Evolutionary conservation across 2,113 vertebrate genomes (phyloP).

Genomic region (Nesogale talazaci): DNA sequence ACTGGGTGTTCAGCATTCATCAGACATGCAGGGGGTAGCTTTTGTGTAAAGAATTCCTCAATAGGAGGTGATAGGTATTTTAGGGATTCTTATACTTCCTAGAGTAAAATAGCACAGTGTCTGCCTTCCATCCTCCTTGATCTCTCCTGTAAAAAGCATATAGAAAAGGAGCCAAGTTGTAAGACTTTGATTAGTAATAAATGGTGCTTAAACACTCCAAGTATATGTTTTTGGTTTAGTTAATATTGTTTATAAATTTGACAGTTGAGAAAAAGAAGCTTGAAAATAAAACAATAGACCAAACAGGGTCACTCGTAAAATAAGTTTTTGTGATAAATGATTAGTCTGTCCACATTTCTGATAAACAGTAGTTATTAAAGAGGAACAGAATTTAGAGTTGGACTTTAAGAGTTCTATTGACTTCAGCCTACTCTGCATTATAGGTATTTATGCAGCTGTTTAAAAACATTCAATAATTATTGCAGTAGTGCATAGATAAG

Average conservation of each 20-base stretch:
- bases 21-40: background rate
- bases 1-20: background rate
- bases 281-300: slow-evolving; percentile 28
- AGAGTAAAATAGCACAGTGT: background rate
- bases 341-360: slow-evolving; percentile 54
- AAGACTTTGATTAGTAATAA: slow-evolving; percentile 4
- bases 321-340: slow-evolving; percentile 21
- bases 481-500: too few relatives aligned
- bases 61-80: background rate
- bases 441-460: background rate
- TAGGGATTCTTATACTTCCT: background rate
- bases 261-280: background rate
- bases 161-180: background rate
- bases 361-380: slow-evolving; percentile 53
- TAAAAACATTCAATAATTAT: background rate
- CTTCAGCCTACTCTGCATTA: slow-evolving; percentile 35
- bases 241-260: slow-evolving; percentile 2
- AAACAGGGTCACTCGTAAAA: slow-evolving; percentile 32
- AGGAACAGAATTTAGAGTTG: slow-evolving; percentile 53
- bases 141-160: background rate
- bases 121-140: background rate
- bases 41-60: background rate
- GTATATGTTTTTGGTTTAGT: background rate
- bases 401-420: slow-evolving; percentile 57
- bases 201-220: slow-evolving; percentile 4